Evolutionary conservation across 2,113 vertebrate species (phyloP).

Genomic region (Sminthopsis crassicaudata): DNA sequence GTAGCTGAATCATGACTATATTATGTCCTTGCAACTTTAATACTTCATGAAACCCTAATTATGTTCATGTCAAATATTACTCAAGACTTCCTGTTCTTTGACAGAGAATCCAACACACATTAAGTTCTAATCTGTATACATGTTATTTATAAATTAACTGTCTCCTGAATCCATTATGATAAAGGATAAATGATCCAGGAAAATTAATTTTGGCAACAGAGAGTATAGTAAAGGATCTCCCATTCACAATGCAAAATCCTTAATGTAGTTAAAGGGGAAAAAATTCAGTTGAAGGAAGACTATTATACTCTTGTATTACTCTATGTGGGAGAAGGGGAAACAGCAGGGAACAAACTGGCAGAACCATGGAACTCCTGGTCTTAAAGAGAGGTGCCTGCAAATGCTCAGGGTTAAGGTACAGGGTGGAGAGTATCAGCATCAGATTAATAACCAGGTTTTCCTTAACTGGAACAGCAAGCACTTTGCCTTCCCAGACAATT

Average conservation of each 20-base stretch:
- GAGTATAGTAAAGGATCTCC: background rate
- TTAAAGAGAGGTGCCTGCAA: background rate
- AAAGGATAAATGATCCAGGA: conserved; percentile 4
- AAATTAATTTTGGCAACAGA: conserved; percentile 39
- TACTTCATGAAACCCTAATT: background rate
- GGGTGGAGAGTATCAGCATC: background rate
- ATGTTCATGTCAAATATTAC: no score
- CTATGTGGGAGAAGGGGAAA: background rate
- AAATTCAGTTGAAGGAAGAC: background rate
- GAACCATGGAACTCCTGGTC: background rate
- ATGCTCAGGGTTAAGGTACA: background rate
- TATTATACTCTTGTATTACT: background rate
- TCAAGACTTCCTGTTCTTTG: background rate
- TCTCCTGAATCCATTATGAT: background rate
- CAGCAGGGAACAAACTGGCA: background rate
- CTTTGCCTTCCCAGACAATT: conserved; percentile 32
- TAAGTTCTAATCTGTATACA: background rate
- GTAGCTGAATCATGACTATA: background rate
- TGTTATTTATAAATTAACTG: conserved; percentile 26
- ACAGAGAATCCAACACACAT: background rate
- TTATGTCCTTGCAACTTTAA: background rate
- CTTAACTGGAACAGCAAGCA: no score
- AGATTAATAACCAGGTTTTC: background rate
- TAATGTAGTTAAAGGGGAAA: background rate
- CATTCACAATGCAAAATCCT: background rate